Evolutionary conservation across 2,888 invertebrate species (phyloP).

Genomic region (Pelosia muscerda): DNA sequence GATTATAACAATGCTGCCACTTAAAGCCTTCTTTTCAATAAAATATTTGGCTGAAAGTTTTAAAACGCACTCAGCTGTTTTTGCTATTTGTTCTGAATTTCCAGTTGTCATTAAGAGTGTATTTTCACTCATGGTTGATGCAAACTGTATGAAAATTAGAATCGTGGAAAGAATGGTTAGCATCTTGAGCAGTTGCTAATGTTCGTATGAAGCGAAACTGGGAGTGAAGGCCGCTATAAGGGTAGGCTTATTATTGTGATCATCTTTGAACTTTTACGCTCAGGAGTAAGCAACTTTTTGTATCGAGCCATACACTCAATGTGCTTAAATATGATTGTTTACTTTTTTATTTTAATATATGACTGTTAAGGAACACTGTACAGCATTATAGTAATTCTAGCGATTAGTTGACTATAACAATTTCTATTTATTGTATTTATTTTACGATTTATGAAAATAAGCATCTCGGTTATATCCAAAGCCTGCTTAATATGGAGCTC

Average conservation of each 20-base stretch:
- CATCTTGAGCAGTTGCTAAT: slow-evolving; percentile 56
- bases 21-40: slow-evolving; percentile 81
- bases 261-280: slow-evolving; percentile 53
- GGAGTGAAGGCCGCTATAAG: slow-evolving; percentile 33
- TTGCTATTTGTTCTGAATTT: slow-evolving; percentile 72
- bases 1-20: slow-evolving; percentile 83
- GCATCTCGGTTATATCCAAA: background rate
- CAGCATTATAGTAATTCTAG: background rate
- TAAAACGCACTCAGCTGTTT: slow-evolving; percentile 83
- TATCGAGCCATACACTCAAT: background rate
- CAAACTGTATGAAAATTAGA: slow-evolving; percentile 58
- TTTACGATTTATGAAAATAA: background rate
- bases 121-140: slow-evolving; percentile 64
- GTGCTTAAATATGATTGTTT: too few species aligned
- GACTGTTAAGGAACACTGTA: background rate
- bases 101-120: slow-evolving; percentile 72
- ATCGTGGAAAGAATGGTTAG: slow-evolving; percentile 38
- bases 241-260: slow-evolving; percentile 34
- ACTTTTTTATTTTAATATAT: background rate
- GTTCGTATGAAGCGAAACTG: slow-evolving; percentile 26
- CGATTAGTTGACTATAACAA: background rate
- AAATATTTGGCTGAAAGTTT: slow-evolving; percentile 85
- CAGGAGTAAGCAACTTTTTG: slow-evolving; percentile 35
- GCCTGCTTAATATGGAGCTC: too few species aligned
- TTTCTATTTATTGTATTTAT: too few species aligned